Percentiles rank a stretch among this genome's conserved stretches.
phyloP scores from a whole-genome alignment of 1,140 invertebrate species.

The Venturia canescens region DNA sequence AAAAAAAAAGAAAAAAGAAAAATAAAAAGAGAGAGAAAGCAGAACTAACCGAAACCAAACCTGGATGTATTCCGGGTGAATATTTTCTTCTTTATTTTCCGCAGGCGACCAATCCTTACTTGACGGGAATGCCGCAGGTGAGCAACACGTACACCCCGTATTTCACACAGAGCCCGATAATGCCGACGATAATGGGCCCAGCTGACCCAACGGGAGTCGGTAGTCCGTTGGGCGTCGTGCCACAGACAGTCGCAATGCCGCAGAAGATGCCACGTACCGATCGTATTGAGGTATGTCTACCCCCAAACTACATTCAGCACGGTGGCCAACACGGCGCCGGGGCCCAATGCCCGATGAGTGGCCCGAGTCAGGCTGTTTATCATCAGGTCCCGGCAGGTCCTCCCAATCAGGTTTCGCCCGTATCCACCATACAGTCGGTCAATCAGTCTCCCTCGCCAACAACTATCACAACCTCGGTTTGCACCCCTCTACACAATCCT shows the following conservation, averaged over 20 bases:
- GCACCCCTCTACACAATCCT: conserved; percentile 72
- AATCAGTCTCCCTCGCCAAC: conserved; percentile 72
- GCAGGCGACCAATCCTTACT: conserved; percentile 92
- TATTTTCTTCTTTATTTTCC: conserved; percentile 57
- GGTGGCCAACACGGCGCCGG: conserved; percentile 71
- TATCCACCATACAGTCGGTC: conserved; percentile 76
- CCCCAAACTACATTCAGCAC: conserved; percentile 77
- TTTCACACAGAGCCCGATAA: conserved; percentile 90
- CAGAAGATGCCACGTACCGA: conserved; percentile 96
- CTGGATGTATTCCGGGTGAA: conserved; percentile 67
- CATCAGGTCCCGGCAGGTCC: conserved; percentile 72
- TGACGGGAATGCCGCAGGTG: conserved; percentile 90
- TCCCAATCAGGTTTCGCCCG: conserved; percentile 76
- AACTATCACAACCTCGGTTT: conserved; percentile 68
- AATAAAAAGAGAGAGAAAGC: not conserved
- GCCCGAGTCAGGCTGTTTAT: conserved; percentile 70
- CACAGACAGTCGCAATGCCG: conserved; percentile 89
- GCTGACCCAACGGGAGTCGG: conserved; percentile 85
- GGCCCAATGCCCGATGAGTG: conserved; percentile 71
- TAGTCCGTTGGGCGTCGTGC: conserved; percentile 86
- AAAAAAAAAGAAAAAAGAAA: not conserved
- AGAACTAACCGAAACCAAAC: conserved; percentile 33
- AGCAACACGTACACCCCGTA: conserved; percentile 92
- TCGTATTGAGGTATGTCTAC: conserved; percentile 93
- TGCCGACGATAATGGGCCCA: conserved; percentile 88